Evolutionary conservation across 2,797 vertebrate genomes (phyloP), one percentile per base, ranked within the genome.

Genomic region (Brachyalestes nurse): DNA sequence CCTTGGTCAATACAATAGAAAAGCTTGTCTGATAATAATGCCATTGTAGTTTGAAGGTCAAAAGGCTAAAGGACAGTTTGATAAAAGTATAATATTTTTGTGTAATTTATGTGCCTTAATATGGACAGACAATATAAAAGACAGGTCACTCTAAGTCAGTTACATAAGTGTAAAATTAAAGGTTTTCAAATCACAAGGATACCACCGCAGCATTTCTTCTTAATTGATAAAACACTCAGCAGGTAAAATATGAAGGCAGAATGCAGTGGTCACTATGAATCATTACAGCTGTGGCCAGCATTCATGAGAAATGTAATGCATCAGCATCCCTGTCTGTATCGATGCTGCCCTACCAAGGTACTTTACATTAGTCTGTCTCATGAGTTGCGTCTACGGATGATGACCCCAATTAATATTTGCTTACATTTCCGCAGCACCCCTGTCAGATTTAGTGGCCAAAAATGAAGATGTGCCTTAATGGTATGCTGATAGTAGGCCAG

Each of bases 351-450:
- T 83, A 69, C 78, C 47, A 80, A 87, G 86, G 84, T 88, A 88
- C 86, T 65, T 89, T 90, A 87, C 87, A 90, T 90, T 91, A 87
- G 86, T 90, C 88, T 86, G 87, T 82, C 60, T 73, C 67, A 51
- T 93, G 90, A 95, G 87, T 93, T 93, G 93, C 83, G 87, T 85
- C 84, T 86, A 86, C 75, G 80, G 87, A 88, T 88, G 89, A 84
- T 92, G 93, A 94, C 93, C 93, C 92, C 93, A 94, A 94, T 94
- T 94, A 93, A 93, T 88, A 93, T 85, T 90, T 90, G 90, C 91
- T 92, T 92, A 89, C 89, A 90, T 92, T 94, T 90, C 89, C 91
- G 89, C 85, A 91, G 87, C 83, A 86, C 90, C 91, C 82, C 80
- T 90, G 86, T 90, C 88, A 89, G 89, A 93, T 92, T 93, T 93